These are phyloP conservation scores for Scleropages formosus DNA, from an alignment of 2,797 vertebrate genomes.

Conservation along the genomic window DNA sequence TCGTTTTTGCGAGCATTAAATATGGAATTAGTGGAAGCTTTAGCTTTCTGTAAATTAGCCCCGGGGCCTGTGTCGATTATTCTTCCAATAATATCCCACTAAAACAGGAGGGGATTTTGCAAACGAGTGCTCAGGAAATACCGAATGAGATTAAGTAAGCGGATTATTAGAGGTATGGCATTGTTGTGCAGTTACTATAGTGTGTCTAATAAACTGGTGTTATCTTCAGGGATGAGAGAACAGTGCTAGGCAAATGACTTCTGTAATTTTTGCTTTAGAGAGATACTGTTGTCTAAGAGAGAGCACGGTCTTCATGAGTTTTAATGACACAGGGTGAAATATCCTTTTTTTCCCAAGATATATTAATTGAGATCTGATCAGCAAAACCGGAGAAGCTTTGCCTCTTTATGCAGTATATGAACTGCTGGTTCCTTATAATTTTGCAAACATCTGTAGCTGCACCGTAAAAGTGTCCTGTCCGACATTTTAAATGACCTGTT, in stretches of 20 bases:
- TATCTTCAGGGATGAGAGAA: conserved; percentile 19
- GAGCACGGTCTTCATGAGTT: not conserved
- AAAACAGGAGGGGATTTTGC: conserved; percentile 20
- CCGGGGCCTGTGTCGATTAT: not conserved
- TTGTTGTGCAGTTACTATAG: conserved; percentile 7
- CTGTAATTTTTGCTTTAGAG: not conserved
- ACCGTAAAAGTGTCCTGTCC: not conserved
- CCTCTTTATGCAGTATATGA: not conserved
- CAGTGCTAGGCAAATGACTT: not conserved
- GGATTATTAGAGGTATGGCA: not conserved
- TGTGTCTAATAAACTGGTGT: conserved; percentile 18
- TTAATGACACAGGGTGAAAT: not conserved
- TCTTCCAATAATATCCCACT: not conserved
- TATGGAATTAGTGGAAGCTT: not conserved
- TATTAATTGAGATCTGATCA: no score
- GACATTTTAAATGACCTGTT: not conserved
- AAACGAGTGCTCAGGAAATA: not conserved
- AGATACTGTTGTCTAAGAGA: not conserved
- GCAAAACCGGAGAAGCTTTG: no score
- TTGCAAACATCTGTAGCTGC: conserved; percentile 4
- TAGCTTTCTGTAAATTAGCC: not conserved
- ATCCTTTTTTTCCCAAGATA: no score
- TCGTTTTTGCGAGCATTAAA: not conserved
- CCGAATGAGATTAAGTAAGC: conserved; percentile 20
- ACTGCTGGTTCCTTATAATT: not conserved